phyloP scores from a whole-genome alignment of 2,113 vertebrate genomes.

The Elephantulus edwardii region DNA sequence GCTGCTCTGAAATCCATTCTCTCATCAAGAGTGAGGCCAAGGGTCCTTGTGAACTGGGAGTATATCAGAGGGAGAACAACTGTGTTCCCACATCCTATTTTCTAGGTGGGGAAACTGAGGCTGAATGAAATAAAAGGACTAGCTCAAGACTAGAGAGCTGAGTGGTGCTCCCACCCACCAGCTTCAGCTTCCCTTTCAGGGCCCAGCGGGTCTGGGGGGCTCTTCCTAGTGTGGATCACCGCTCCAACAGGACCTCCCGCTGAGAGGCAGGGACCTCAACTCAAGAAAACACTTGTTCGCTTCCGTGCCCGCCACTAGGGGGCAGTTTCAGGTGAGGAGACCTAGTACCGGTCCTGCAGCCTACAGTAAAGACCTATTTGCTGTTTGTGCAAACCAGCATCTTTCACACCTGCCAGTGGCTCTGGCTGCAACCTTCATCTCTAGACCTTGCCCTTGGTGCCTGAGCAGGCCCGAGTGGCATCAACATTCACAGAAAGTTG shows the following conservation, averaged over 20 bases:
- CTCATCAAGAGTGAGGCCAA: accelerated
- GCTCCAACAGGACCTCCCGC: background rate
- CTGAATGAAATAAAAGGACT: background rate
- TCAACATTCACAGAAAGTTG: background rate
- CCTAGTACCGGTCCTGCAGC: background rate
- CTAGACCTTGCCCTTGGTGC: background rate
- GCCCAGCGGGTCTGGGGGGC: background rate
- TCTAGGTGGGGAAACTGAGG: background rate
- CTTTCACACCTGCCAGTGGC: background rate
- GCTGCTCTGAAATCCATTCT: background rate
- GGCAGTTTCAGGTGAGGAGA: background rate
- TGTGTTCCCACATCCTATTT: background rate
- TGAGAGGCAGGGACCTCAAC: background rate
- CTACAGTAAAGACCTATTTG: background rate
- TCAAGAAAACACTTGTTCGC: background rate
- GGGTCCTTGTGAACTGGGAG: background rate
- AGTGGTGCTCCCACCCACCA: background rate
- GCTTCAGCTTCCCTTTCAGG: background rate
- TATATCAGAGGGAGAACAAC: background rate
- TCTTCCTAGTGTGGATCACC: background rate
- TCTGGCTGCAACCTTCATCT: background rate
- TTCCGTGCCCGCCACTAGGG: accelerated
- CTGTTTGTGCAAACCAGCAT: background rate
- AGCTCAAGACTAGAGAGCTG: background rate
- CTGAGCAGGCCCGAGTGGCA: accelerated